Evolutionary conservation across 2,888 invertebrate genomes (phyloP), one percentile per base, ranked within the genome.

Genomic region (Embidobia sp.): DNA sequence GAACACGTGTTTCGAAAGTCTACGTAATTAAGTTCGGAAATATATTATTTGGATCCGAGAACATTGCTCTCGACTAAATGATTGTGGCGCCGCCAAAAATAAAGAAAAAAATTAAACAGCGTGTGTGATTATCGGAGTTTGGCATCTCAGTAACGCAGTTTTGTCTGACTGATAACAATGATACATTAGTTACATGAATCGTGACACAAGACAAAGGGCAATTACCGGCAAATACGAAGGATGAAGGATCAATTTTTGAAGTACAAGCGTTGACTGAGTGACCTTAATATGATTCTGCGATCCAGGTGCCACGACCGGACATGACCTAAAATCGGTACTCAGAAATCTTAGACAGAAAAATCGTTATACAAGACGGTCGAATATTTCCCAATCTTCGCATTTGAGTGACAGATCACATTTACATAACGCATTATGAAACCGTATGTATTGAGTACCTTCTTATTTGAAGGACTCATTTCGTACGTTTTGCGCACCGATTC

Each of bases 391-490:
- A 59, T 31, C 31, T 31, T n/a, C n/a, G 27, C 13, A 22, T 46
- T 46, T 59, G 59, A 57, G 42, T 46, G 59, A 46, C 46, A 46
- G 31, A 22, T 33, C n/a, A 4, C 18, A 35, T 22, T 55, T 55
- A 55, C 53, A 33, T 59, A 44, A 59, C n/a, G 27, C 10, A 46
- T 59, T 59, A 33, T 35, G 46, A 44, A 59, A 59, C 46, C 44
- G 5, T 33, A 8, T 55, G 31, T 37, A 37, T 27, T 40, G 16
- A 44, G 15, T 33, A 6, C 19, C 29, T 57, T 44, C 44, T 42
- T 57, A 57, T 57, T 57, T 57, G 11, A 57, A 57, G 44, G 57
- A 29, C 42, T 31, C n/a, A n/a, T n/a, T n/a, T n/a, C n/a, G n/a
- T n/a, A n/a, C 15, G 15, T 31, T 44, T 57, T n/a, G 27, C 11